phyloP scores from a whole-genome alignment of 2,888 invertebrate genomes.

The Macrophya alboannulata region DNA sequence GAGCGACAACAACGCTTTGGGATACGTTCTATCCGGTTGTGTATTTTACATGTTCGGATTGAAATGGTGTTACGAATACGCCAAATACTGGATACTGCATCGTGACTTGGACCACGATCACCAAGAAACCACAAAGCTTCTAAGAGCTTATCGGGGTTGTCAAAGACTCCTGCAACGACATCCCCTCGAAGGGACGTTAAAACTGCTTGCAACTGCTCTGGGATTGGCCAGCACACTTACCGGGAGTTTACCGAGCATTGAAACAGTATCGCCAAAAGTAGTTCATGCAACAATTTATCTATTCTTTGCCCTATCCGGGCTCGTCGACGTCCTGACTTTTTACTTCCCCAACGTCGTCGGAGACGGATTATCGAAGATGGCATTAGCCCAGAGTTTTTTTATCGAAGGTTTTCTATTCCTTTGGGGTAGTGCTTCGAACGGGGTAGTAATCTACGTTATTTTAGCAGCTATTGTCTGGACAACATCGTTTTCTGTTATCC shows the following conservation, averaged over 20 bases:
- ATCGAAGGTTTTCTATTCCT: constrained; percentile 78
- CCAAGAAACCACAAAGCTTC: constrained; percentile 63
- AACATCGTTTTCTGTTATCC: constrained; percentile 68
- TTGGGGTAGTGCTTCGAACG: constrained; percentile 66
- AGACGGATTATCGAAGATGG: constrained; percentile 75
- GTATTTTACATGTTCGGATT: constrained; percentile 75
- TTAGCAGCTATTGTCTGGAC: constrained; percentile 72
- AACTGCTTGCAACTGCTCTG: constrained; percentile 73
- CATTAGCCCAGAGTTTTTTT: constrained; percentile 77
- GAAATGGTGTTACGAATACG: constrained; percentile 76
- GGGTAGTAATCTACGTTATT: constrained; percentile 65
- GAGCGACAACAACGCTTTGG: constrained; percentile 67
- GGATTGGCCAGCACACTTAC: constrained; percentile 72
- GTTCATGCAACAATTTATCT: constrained; percentile 78
- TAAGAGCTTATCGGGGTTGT: constrained; percentile 62
- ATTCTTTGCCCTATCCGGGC: constrained; percentile 78
- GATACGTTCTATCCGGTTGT: constrained; percentile 72
- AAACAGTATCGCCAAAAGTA: constrained; percentile 72
- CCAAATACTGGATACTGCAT: constrained; percentile 69
- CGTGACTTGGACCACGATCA: constrained; percentile 46
- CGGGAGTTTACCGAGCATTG: constrained; percentile 68
- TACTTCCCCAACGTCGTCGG: constrained; percentile 77
- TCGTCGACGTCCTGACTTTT: constrained; percentile 77
- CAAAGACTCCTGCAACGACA: constrained; percentile 68
- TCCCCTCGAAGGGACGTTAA: constrained; percentile 74